Evolutionary conservation across 2,113 vertebrate species (phyloP).

Genomic region (Tonatia bakeri): DNA sequence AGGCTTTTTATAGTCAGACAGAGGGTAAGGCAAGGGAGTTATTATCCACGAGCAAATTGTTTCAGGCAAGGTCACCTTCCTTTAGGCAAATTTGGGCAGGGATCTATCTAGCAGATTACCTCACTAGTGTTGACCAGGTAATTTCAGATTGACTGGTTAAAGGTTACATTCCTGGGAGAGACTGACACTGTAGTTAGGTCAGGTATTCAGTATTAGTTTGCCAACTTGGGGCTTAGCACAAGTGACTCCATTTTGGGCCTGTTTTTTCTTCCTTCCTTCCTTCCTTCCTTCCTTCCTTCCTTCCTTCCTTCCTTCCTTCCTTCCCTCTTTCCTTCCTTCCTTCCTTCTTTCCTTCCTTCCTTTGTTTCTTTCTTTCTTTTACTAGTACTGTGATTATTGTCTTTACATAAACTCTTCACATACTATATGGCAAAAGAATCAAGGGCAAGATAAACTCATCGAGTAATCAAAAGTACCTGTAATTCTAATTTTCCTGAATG

Average conservation of each 20-base stretch:
- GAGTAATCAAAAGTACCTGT: neutral
- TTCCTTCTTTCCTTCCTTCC: neutral
- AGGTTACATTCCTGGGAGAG: neutral
- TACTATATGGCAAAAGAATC: neutral
- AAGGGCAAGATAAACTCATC: neutral
- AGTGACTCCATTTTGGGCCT: neutral
- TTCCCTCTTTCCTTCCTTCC: no score
- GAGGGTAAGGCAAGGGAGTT: neutral
- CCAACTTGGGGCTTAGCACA: neutral
- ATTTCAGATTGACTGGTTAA: neutral
- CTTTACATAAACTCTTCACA: neutral
- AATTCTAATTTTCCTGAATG: neutral
- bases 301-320: no score
- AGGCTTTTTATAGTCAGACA: neutral
- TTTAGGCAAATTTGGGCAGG: neutral
- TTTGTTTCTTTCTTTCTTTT: no score
- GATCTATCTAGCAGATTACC: neutral
- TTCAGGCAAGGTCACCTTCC: neutral
- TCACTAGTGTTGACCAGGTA: neutral
- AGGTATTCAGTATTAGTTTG: neutral
- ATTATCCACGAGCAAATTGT: neutral
- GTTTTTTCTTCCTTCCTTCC: accelerated
- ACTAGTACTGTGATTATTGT: neutral
- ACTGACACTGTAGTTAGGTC: neutral
- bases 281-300: neutral